Percentiles rank a stretch among this genome's conserved stretches.
These are phyloP conservation scores for Pinna nobilis DNA, from an alignment of 1,140 invertebrate genomes.

Conservation along the genomic window DNA sequence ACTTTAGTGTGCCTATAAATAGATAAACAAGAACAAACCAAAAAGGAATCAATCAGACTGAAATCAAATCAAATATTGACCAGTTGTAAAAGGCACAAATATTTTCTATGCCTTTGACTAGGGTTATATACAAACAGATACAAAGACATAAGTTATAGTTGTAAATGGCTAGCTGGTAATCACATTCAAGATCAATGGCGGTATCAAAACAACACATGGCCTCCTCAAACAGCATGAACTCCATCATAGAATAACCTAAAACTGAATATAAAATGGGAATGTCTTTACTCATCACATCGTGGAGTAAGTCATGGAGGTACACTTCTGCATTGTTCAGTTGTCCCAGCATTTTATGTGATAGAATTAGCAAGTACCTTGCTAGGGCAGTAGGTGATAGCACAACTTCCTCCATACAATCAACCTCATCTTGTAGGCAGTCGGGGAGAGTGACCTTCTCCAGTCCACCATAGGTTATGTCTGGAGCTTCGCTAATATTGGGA, in stretches of 20 bases:
- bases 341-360: slow-evolving; percentile 59
- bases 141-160: slow-evolving; percentile 68
- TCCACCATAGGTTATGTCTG: slow-evolving; percentile 66
- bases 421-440: slow-evolving; percentile 68
- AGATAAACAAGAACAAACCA: not conserved
- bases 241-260: slow-evolving; percentile 69
- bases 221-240: slow-evolving; percentile 64
- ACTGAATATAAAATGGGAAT: slow-evolving; percentile 65
- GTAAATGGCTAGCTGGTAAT: slow-evolving; percentile 66
- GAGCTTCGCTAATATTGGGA: slow-evolving; percentile 35
- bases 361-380: slow-evolving; percentile 63
- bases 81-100: slow-evolving; percentile 36
- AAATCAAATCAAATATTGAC: slow-evolving; percentile 4
- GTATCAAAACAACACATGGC: slow-evolving; percentile 62
- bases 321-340: slow-evolving; percentile 58
- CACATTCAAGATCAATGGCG: slow-evolving; percentile 59
- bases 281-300: slow-evolving; percentile 59
- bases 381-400: slow-evolving; percentile 62
- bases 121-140: slow-evolving; percentile 45
- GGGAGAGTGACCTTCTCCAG: slow-evolving; percentile 70
- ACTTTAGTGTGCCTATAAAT: not conserved
- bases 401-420: slow-evolving; percentile 69
- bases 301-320: slow-evolving; percentile 58
- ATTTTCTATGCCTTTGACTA: slow-evolving; percentile 49
- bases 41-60: not conserved